A percentile compares a stretch with the other conserved stretches of the same genome.
phyloP scores from a whole-genome alignment of 2,113 vertebrate species.

The Nyctibius bracteatus region DNA sequence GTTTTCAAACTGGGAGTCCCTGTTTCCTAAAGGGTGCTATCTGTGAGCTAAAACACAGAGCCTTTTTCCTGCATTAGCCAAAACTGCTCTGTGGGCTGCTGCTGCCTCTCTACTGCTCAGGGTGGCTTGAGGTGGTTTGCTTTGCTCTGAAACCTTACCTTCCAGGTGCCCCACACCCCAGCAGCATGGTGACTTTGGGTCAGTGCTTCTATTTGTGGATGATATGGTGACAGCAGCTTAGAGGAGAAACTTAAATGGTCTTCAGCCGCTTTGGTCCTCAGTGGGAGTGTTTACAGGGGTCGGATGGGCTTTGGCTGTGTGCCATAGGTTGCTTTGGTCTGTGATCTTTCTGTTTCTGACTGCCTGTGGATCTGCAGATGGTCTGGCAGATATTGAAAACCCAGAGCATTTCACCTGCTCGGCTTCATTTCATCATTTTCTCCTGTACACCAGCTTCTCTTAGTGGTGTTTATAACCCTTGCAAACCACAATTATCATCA shows the following conservation, averaged over 20 bases:
- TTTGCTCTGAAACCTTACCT: neutral
- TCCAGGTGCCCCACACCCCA: neutral
- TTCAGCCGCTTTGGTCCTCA: neutral
- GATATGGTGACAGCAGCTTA: neutral
- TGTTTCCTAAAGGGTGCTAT: neutral
- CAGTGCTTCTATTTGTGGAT: neutral
- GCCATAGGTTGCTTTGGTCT: neutral
- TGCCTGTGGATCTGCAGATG: neutral
- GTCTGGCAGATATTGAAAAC: neutral
- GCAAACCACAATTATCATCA: neutral
- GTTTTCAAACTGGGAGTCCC: neutral
- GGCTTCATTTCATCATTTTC: neutral
- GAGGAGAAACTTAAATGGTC: neutral
- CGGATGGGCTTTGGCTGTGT: neutral
- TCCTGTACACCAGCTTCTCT: neutral
- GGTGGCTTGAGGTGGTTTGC: neutral
- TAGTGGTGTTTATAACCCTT: neutral
- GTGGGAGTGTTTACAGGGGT: neutral
- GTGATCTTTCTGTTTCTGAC: neutral
- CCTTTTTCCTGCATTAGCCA: neutral
- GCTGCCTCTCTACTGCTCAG: accelerated
- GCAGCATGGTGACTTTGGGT: neutral
- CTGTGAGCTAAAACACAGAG: neutral
- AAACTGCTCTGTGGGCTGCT: neutral
- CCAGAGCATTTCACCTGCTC: neutral